Evolutionary conservation across 1,140 invertebrate genomes (phyloP).

Genomic region (Ceratoteleas bidentatus): DNA sequence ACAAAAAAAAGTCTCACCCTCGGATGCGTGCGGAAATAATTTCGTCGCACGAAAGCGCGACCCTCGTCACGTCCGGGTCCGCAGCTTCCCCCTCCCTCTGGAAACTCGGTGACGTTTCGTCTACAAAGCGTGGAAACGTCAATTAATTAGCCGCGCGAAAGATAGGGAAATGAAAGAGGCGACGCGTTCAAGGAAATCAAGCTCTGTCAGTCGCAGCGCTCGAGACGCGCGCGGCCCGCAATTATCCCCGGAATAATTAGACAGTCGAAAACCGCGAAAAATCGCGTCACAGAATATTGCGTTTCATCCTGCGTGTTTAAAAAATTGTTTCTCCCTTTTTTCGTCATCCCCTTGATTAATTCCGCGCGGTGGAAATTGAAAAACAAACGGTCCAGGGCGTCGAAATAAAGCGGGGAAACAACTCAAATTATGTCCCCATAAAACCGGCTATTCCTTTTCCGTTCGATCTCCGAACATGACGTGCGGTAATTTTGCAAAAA

Average conservation of each 20-base stretch:
- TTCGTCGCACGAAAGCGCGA: constrained; percentile 28
- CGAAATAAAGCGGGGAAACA: constrained; percentile 50
- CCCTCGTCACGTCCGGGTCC: constrained; percentile 28
- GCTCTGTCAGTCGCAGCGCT: constrained; percentile 52
- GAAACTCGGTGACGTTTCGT: constrained; percentile 71
- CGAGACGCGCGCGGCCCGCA: constrained; percentile 19
- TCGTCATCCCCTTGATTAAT: constrained; percentile 10
- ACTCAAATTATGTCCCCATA: constrained; percentile 54
- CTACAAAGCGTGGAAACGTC: constrained; percentile 76
- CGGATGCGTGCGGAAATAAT: constrained; percentile 30
- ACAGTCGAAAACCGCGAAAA: not conserved
- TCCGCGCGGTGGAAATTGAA: constrained; percentile 29
- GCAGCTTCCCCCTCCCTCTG: constrained; percentile 59
- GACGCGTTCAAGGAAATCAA: constrained; percentile 60
- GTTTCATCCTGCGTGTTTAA: not conserved
- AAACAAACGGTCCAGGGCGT: constrained; percentile 24
- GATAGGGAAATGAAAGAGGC: constrained; percentile 52
- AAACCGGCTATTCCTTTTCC: constrained; percentile 62
- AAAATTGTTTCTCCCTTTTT: not conserved
- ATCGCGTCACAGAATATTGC: not conserved
- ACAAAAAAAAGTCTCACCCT: too few species aligned
- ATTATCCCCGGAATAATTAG: constrained; percentile 36
- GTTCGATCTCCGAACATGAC: constrained; percentile 66
- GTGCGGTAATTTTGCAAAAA: constrained; percentile 79
- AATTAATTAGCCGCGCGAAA: constrained; percentile 74